Evolutionary conservation across 1,140 invertebrate genomes (phyloP).

Genomic region (Drosophila ficusphila): DNA sequence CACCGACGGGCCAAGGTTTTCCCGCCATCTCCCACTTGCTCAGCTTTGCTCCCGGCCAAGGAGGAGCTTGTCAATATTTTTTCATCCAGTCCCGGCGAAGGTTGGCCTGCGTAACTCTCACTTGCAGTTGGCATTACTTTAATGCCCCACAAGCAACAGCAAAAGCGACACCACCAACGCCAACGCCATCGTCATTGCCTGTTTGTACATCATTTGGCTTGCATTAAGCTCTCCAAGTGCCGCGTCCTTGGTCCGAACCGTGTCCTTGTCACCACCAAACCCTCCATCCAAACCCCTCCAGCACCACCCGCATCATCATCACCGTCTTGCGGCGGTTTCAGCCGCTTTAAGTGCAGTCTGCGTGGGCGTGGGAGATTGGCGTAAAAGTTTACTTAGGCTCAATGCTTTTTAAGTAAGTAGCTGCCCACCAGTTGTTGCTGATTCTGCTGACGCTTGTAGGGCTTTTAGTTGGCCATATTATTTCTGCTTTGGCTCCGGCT

Average conservation of each 20-base stretch:
- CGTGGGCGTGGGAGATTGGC: slow-evolving; percentile 43
- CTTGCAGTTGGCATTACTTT: slow-evolving; percentile 72
- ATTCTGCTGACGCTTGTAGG: slow-evolving; percentile 55
- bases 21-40: slow-evolving; percentile 6
- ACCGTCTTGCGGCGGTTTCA: slow-evolving; percentile 35
- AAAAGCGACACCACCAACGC: slow-evolving; percentile 5
- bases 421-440: slow-evolving; percentile 59
- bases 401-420: slow-evolving; percentile 81
- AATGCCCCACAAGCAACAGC: slow-evolving; percentile 35
- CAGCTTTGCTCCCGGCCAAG: slow-evolving; percentile 2
- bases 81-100: slow-evolving; percentile 3
- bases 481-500: slow-evolving; percentile 28
- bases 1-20: slow-evolving; percentile 45
- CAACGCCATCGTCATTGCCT: slow-evolving; percentile 35
- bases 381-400: slow-evolving; percentile 81
- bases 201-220: slow-evolving; percentile 80
- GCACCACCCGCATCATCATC: background rate
- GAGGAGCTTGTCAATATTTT: slow-evolving; percentile 46
- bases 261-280: slow-evolving; percentile 41
- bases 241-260: slow-evolving; percentile 38
- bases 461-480: slow-evolving; percentile 77
- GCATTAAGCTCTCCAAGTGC: slow-evolving; percentile 61
- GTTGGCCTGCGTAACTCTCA: slow-evolving; percentile 28
- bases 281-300: too few species aligned
- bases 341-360: slow-evolving; percentile 69